Conservation (phyloP, 2,113 vertebrate species). For the Misgurnus mizolepis region DNA sequence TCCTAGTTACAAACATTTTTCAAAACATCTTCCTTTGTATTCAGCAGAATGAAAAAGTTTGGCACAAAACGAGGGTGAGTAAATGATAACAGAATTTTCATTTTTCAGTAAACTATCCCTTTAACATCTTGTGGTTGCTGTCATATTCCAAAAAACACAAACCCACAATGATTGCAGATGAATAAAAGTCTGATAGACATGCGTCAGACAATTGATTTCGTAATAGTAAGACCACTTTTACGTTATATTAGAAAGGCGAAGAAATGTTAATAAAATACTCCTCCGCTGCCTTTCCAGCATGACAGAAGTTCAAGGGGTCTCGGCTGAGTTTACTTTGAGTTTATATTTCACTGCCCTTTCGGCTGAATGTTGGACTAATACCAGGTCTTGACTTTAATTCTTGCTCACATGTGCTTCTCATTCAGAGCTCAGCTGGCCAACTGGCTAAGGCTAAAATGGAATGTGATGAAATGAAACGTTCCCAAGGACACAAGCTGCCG, state of each 20-base stretch:
- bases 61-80: no score
- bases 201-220: not conserved
- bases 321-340: constrained; percentile 2
- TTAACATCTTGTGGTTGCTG: not conserved
- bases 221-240: not conserved
- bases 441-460: constrained; percentile 29
- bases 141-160: constrained; percentile 47
- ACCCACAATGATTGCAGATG: constrained; percentile 4
- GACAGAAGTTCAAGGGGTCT: constrained; percentile 11
- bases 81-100: no score
- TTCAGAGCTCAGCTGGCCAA: constrained; percentile 53
- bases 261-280: constrained; percentile 19
- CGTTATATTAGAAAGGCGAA: not conserved
- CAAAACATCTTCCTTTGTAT: no score
- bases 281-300: not conserved
- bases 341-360: constrained; percentile 45
- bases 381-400: constrained; percentile 52
- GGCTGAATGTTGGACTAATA: constrained; percentile 40
- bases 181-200: not conserved
- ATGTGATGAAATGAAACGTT: constrained; percentile 47
- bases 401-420: constrained; percentile 44
- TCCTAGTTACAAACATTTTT: no score
- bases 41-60: no score
- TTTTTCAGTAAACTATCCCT: no score
- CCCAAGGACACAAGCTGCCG: constrained; percentile 57